Evolutionary conservation across 2,797 vertebrate genomes (phyloP), one percentile per base, ranked within the genome.

Genomic region (Sebastes hubbsi): DNA sequence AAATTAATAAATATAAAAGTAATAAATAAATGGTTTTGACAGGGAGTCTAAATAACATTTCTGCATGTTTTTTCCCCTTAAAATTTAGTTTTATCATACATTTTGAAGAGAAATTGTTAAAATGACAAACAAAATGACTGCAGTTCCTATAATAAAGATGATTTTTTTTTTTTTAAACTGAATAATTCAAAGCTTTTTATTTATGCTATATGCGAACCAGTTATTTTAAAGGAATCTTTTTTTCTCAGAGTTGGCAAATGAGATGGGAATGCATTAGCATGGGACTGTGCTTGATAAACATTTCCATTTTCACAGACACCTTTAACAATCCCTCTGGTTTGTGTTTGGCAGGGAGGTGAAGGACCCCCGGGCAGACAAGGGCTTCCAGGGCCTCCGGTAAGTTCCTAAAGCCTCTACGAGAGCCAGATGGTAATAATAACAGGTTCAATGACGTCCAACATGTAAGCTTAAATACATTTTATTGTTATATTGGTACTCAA

Each of bases 381-480:
- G 86, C 97, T 96, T 72, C 98, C 98, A 75, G 98, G 98, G 75
- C 97, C 97, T 59, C 97, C 97, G 74, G 98, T 99, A 95, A 99
- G 97, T 97, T 86, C 72, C 72, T 80, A n/a, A 8, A 22, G 20
- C 52, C 42, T 80, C 61, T 75, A 32, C 60, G 36, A 61, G 32
- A 77, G 55, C 29, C 72, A 85, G 30, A 74, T 64, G 66, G 27
- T 68, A 22, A 76, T 70, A 84, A 78, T 32, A 59, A 46, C 11
- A 32, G 34, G 10, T 66, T 78, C 22, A 32, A 2, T 20, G 12
- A 42, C 5, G 25, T 18, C 10, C 27, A 24, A 9, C 4, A 14
- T 56, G 24, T 24, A 46, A 4, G 5, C 46, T 59, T 14, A 36
- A 71, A 69, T 61, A 32, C 6, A 69, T 5, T 49, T 25, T 59